These are phyloP conservation scores for Cairina moschata DNA, from an alignment of 2,113 vertebrate species.

Conservation along the genomic window DNA sequence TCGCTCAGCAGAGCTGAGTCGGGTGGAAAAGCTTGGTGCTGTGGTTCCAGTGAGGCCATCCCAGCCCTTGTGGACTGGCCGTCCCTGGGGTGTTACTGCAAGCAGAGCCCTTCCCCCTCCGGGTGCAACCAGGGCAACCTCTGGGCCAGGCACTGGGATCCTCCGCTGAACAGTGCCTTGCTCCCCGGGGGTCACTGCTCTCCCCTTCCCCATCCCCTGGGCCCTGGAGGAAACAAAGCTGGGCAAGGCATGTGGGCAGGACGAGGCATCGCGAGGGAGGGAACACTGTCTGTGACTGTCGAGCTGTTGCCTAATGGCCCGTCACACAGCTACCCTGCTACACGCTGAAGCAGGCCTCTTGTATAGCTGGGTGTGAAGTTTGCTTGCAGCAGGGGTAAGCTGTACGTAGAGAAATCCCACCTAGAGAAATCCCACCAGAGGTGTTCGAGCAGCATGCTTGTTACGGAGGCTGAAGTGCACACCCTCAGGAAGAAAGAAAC, in stretches of 20 bases:
- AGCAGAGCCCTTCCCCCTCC: neutral
- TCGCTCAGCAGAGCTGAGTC: conserved; percentile 13
- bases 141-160: neutral
- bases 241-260: neutral
- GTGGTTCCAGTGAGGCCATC: conserved; percentile 47
- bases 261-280: neutral
- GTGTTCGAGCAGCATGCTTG: neutral
- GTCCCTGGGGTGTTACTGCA: neutral
- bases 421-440: too few relatives aligned
- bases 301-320: neutral
- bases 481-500: neutral
- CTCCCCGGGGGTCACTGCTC: neutral
- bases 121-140: neutral
- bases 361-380: neutral
- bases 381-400: neutral
- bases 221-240: neutral
- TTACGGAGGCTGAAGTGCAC: neutral
- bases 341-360: neutral
- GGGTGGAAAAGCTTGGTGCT: conserved; percentile 49
- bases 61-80: neutral
- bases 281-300: neutral
- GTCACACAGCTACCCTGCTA: neutral
- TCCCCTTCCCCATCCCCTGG: neutral
- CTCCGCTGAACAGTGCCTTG: neutral
- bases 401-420: neutral